Percentiles rank a stretch among this genome's conserved stretches.
phyloP scores from a whole-genome alignment of 2,888 invertebrate genomes.

The Camptogramma bilineatum region DNA sequence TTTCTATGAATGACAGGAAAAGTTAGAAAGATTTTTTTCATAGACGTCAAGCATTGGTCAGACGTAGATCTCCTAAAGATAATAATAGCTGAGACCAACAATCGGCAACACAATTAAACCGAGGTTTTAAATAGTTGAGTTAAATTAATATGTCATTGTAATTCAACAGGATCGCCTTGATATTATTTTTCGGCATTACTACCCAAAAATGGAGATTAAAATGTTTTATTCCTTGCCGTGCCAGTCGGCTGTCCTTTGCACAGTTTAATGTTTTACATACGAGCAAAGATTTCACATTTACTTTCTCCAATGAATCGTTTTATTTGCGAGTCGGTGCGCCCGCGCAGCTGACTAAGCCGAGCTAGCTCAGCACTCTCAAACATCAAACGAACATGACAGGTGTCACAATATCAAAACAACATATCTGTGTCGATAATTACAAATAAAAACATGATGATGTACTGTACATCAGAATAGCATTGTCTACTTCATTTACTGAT shows the following conservation, averaged over 20 bases:
- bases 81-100: not conserved
- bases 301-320: slow-evolving; percentile 67
- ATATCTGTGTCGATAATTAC: not conserved
- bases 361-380: slow-evolving; percentile 17
- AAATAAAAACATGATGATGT: not conserved
- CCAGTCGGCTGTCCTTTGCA: slow-evolving; percentile 40
- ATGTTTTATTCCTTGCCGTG: slow-evolving; percentile 26
- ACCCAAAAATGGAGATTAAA: slow-evolving; percentile 21
- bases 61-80: not conserved
- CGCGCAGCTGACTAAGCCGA: slow-evolving; percentile 15
- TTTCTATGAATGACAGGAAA: slow-evolving; percentile 31
- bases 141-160: slow-evolving; percentile 42
- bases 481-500: not conserved
- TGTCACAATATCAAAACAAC: not conserved
- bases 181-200: slow-evolving; percentile 45
- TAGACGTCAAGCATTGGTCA: slow-evolving; percentile 14
- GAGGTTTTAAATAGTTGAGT: slow-evolving; percentile 29
- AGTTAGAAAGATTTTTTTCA: slow-evolving; percentile 8
- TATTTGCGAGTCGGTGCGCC: slow-evolving; percentile 53
- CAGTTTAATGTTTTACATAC: slow-evolving; percentile 51
- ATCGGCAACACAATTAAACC: slow-evolving; percentile 9
- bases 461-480: not conserved
- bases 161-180: slow-evolving; percentile 47
- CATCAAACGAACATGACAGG: not conserved
- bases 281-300: slow-evolving; percentile 71